Conservation (phyloP, 92 coral and sea anemone species). For the Anthopleura xanthogrammica region DNA sequence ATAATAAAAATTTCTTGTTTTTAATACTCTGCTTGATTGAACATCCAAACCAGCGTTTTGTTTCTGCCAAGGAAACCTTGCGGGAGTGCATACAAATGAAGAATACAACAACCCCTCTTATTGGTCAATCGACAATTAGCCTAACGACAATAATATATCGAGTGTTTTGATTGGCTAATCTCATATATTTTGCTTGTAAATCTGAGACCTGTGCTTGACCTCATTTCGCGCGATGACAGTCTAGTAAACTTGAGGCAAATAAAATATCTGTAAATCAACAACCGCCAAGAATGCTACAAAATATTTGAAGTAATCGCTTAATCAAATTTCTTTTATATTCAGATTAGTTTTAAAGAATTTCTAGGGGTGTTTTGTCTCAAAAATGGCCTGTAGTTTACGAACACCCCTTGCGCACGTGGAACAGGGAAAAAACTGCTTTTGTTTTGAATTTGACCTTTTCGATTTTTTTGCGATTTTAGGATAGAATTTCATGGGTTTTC, state of each 20-base stretch:
- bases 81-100: constrained; percentile 40
- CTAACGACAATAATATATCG: background rate
- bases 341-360: background rate
- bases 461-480: background rate
- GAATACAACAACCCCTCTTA: constrained; percentile 33
- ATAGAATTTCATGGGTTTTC: constrained; percentile 23
- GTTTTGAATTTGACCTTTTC: background rate
- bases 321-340: background rate
- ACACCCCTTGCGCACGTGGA: background rate
- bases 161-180: constrained; percentile 24
- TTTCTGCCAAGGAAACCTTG: constrained; percentile 23
- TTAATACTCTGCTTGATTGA: constrained; percentile 34
- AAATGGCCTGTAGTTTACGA: background rate
- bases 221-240: constrained; percentile 29
- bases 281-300: constrained; percentile 1
- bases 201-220: constrained; percentile 27
- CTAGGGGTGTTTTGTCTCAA: no score
- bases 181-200: constrained; percentile 13
- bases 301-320: background rate
- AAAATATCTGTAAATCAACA: constrained; percentile 28
- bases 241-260: constrained; percentile 4
- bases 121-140: constrained; percentile 35
- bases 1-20: constrained; percentile 25
- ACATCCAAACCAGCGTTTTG: constrained; percentile 18
- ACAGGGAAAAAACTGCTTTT: background rate